Conservation (phyloP, 2,797 vertebrate species). For the Crax fasciolata region DNA sequence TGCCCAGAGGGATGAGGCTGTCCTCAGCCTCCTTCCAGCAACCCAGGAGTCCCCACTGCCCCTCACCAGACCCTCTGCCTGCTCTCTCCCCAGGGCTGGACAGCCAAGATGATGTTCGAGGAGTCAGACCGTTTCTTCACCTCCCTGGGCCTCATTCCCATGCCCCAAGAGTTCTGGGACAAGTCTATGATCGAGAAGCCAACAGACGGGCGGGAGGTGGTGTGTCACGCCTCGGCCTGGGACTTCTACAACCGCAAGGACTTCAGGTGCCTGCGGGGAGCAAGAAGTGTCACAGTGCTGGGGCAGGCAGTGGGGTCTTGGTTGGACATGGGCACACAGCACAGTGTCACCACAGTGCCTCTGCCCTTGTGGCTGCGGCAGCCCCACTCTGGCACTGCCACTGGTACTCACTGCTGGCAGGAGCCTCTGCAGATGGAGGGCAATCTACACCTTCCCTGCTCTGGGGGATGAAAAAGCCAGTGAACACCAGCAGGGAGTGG, state of each 20-base stretch:
- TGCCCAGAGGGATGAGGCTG: neutral
- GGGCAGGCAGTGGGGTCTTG: neutral
- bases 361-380: neutral
- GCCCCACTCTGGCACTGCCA: neutral
- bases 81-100: constrained; percentile 88
- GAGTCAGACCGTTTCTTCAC: constrained; percentile 92
- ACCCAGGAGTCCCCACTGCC: fast-evolving
- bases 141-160: constrained; percentile 90
- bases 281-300: neutral
- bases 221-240: constrained; percentile 96
- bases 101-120: constrained; percentile 91
- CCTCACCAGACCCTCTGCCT: neutral
- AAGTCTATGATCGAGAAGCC: constrained; percentile 94
- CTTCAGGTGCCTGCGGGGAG: constrained; percentile 86
- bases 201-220: constrained; percentile 87
- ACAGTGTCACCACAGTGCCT: fast-evolving
- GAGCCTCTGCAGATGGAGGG: neutral
- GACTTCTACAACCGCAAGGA: constrained; percentile 96
- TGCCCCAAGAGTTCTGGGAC: constrained; percentile 91
- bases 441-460: neutral
- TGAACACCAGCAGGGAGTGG: neutral
- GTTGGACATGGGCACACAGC: fast-evolving
- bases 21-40: neutral
- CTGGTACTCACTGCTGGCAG: neutral
- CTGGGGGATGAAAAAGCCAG: neutral